phyloP scores from a whole-genome alignment of 2,797 vertebrate genomes.

The Spondyliosoma cantharus region DNA sequence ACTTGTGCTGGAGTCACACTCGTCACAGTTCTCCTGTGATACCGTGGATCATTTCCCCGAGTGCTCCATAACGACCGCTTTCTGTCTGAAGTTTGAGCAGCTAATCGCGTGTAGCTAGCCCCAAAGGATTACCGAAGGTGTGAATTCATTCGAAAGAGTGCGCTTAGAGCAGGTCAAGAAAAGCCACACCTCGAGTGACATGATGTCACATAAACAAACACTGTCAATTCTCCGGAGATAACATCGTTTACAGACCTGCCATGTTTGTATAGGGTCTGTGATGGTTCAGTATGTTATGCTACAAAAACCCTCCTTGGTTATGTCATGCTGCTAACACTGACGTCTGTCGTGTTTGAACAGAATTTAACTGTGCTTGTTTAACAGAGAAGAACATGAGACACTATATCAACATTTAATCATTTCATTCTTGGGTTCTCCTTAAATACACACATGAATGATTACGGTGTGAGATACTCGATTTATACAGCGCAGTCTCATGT shows the following conservation, averaged over 20 bases:
- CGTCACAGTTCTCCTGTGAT: too few species aligned
- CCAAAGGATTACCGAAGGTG: not conserved
- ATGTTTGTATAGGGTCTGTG: conserved; percentile 38
- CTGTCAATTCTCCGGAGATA: conserved; percentile 18
- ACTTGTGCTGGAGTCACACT: too few species aligned
- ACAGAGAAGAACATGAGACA: not conserved
- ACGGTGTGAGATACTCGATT: not conserved
- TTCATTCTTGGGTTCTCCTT: not conserved
- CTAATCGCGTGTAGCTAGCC: too few species aligned
- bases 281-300: conserved; percentile 23
- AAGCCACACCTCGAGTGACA: conserved; percentile 49
- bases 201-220: conserved; percentile 41
- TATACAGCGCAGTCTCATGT: not conserved
- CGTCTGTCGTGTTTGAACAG: not conserved
- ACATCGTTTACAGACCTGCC: conserved; percentile 33
- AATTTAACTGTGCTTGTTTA: not conserved
- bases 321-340: not conserved
- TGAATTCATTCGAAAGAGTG: conserved; percentile 16
- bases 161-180: conserved; percentile 18
- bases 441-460: not conserved
- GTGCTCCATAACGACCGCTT: too few species aligned
- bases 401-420: not conserved
- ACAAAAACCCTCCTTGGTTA: not conserved
- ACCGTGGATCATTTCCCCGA: too few species aligned
- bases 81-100: too few species aligned